Evolutionary conservation across 2,113 vertebrate species (phyloP).

Genomic region (Telmatochromis sp.): DNA sequence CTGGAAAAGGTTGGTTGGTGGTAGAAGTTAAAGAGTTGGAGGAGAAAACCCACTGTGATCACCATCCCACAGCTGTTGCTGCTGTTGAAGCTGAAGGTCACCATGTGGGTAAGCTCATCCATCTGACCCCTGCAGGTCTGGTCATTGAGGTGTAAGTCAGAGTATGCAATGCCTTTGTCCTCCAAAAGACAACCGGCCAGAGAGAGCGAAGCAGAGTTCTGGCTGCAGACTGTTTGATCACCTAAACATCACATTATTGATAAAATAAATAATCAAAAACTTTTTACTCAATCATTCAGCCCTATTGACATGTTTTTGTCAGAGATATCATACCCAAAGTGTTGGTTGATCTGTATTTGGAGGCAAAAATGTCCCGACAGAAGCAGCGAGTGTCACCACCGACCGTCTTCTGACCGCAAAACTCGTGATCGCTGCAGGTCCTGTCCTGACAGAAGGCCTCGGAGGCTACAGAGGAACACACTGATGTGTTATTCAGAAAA

Average conservation of each 20-base stretch:
- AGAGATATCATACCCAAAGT: background rate
- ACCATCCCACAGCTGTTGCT: background rate
- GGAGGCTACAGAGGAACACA: background rate
- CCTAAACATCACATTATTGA: background rate
- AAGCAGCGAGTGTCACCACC: background rate
- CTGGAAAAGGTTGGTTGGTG: background rate
- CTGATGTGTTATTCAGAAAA: background rate
- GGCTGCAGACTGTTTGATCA: background rate
- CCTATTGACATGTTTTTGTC: background rate
- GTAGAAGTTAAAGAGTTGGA: background rate
- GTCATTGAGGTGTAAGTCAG: slow-evolving; percentile 5
- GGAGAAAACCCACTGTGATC: background rate
- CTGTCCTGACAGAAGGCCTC: background rate
- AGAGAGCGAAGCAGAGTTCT: background rate
- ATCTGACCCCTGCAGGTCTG: background rate
- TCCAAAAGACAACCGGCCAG: slow-evolving; percentile 23
- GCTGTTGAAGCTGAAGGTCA: slow-evolving; percentile 8
- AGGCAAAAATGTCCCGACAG: slow-evolving; percentile 7
- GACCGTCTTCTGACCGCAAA: background rate
- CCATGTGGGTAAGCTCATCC: background rate
- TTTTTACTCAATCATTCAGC: background rate
- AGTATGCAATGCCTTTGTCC: background rate
- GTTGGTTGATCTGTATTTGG: background rate
- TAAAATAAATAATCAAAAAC: background rate
- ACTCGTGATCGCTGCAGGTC: slow-evolving; percentile 15